Percentiles rank a stretch among this genome's conserved stretches.
Evolutionary conservation across 2,888 invertebrate genomes (phyloP).

Genomic region (Lasioglossum lativentre): DNA sequence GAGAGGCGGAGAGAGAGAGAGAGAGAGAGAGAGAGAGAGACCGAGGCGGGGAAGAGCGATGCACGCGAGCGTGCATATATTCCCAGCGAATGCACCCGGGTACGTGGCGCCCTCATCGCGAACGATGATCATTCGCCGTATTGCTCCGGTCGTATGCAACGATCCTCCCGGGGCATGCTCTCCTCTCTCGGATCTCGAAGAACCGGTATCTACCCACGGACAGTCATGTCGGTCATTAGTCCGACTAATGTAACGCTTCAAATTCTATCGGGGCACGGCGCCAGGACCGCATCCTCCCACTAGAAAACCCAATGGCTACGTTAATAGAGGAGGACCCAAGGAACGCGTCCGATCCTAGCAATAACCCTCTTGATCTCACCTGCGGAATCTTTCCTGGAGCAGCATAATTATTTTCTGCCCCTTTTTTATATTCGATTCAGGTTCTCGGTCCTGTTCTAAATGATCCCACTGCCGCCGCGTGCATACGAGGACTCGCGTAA

Average conservation of each 20-base stretch:
- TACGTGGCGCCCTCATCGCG: slow-evolving; percentile 75
- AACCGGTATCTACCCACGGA: slow-evolving; percentile 81
- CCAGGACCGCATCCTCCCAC: slow-evolving; percentile 61
- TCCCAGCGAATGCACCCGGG: slow-evolving; percentile 57
- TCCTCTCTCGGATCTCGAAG: slow-evolving; percentile 62
- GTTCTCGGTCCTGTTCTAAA: slow-evolving; percentile 4
- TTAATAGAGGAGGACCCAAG: slow-evolving; percentile 43
- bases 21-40: background rate
- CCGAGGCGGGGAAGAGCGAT: slow-evolving; percentile 26
- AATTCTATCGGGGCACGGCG: slow-evolving; percentile 74
- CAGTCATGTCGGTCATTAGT: slow-evolving; percentile 82
- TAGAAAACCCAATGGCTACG: slow-evolving; percentile 54
- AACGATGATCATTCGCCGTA: slow-evolving; percentile 54
- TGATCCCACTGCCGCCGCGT: background rate
- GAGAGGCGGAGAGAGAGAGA: slow-evolving; percentile 10
- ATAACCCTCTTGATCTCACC: slow-evolving; percentile 11
- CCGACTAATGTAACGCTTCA: slow-evolving; percentile 80
- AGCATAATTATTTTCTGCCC: background rate
- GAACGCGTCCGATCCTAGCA: slow-evolving; percentile 44
- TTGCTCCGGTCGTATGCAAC: slow-evolving; percentile 60
- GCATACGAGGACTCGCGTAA: background rate
- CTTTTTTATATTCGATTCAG: background rate
- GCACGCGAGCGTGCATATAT: slow-evolving; percentile 22
- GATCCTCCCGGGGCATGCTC: slow-evolving; percentile 63
- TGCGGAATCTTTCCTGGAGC: background rate